phyloP scores from a whole-genome alignment of 2,113 vertebrate species.

The Cyprinus carpio region DNA sequence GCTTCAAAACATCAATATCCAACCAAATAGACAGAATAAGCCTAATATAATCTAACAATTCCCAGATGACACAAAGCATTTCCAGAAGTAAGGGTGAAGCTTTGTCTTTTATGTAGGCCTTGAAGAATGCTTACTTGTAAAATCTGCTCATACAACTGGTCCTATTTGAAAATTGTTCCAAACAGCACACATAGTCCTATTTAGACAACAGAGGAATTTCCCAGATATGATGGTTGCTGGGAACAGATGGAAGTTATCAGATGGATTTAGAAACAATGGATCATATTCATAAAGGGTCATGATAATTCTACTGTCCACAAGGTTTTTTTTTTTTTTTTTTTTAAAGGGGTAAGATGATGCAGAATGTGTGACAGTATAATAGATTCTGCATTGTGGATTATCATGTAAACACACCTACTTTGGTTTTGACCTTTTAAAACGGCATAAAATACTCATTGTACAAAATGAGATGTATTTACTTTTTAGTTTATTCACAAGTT shows the following conservation, averaged over 20 bases:
- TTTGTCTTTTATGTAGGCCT: conserved; percentile 30
- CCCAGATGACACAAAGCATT: conserved; percentile 25
- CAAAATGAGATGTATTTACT: not conserved
- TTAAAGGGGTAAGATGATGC: not conserved
- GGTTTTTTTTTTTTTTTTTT: too few relatives aligned
- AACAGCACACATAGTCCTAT: conserved; percentile 25
- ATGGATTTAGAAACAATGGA: conserved; percentile 34
- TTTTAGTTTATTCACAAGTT: not conserved
- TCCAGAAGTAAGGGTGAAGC: conserved; percentile 4
- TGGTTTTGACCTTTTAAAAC: not conserved
- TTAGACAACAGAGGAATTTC: conserved; percentile 10
- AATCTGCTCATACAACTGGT: conserved; percentile 4
- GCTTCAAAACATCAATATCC: not conserved
- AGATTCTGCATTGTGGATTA: not conserved
- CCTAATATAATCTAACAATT: conserved; percentile 31
- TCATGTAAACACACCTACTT: not conserved
- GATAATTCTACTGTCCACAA: not conserved
- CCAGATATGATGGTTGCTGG: conserved; percentile 6
- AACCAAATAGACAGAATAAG: not conserved
- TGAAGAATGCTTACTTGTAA: conserved; percentile 35
- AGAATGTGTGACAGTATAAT: not conserved
- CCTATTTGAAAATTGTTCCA: conserved; percentile 41
- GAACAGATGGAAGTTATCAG: conserved; percentile 57
- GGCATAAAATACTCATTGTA: too few relatives aligned
- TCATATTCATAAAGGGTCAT: conserved; percentile 12